These are phyloP conservation scores for Myotis findleyi DNA, from an alignment of 2,797 vertebrate genomes.

Conservation along the genomic window DNA sequence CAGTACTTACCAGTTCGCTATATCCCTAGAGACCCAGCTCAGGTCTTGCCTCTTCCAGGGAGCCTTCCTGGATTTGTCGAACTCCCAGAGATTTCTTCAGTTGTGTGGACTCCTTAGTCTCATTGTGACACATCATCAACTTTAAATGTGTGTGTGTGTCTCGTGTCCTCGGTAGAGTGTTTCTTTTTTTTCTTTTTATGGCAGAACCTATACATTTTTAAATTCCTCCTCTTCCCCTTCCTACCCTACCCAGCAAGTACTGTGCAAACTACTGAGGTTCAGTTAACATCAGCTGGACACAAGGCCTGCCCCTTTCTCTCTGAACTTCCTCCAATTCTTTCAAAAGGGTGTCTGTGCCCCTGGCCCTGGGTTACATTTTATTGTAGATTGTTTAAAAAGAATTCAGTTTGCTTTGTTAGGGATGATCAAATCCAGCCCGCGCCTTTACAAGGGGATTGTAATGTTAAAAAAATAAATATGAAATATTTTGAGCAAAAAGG, in stretches of 20 bases:
- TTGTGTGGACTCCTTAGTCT: not conserved
- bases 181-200: not conserved
- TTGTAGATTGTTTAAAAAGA: slow-evolving; percentile 66
- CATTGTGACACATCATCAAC: not conserved
- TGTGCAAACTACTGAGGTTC: not conserved
- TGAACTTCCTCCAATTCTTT: slow-evolving; percentile 77
- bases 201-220: not conserved
- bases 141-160: not conserved
- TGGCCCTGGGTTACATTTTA: slow-evolving; percentile 15
- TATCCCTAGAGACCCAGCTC: not conserved
- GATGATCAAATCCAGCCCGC: not conserved
- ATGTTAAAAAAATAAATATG: slow-evolving; percentile 77
- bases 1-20: not conserved
- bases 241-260: not conserved
- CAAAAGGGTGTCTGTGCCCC: slow-evolving; percentile 10
- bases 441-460: slow-evolving; percentile 45
- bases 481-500: slow-evolving; percentile 69
- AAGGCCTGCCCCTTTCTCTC: slow-evolving; percentile 38
- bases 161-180: not conserved
- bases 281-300: not conserved
- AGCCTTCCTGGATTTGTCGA: slow-evolving; percentile 14
- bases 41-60: slow-evolving; percentile 17
- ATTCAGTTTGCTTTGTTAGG: slow-evolving; percentile 61
- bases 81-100: slow-evolving; percentile 30
- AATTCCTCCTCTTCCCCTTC: not conserved